Base-by-base conservation (phyloP, 2,113 vertebrate genomes). In the Monarcha castaneiventris region DNA sequence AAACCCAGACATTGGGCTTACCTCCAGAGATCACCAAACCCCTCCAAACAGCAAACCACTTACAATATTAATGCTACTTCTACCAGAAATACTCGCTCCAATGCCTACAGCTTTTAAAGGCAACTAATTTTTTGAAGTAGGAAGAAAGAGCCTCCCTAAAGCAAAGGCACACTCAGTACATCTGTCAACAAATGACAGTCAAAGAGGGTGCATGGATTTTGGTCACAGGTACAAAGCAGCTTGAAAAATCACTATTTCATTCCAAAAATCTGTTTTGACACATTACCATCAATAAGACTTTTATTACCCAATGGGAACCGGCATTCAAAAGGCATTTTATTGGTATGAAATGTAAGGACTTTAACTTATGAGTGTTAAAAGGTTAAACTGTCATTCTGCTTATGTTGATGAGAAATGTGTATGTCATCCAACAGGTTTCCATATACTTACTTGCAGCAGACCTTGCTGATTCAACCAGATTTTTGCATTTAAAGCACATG, bases 141-240 rank as follows among this genome's bases (percentile, higher is more conserved):
- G 48, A 84, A 66, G 49, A 52, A n/a, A 17, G 16, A 90, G 14
- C 6, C 37, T 73, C 29, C 22, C 37, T 68, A 59, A 67, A 82
- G 51, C 27, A 84, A 68, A 59, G n/a, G 15, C 35, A 32, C 18
- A 48, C 7, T 4, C 18, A 55, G 21, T 37, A 62, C 33, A 14
- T 49, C 29, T 2, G 3, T 3, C 0, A 0, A 12, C 11, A 20
- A 37, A 64, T 46, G 20, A 26, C 4, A 33, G 44, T 7, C 11
- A 61, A 51, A 83, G 27, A 69, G 1, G 3, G 13, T 18, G 8
- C 23, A 29, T 22, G 11, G 20, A 73, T 32, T 84, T 81, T 64
- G 54, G 71, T 62, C 61, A 46, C 0, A 1, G 33, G 23, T 16
- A 62, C 33, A 56, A 12, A 72, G 35, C 8, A 27, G 7, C n/a